Evolutionary conservation across 2,797 vertebrate species (phyloP).

Genomic region (Zalophus californianus): DNA sequence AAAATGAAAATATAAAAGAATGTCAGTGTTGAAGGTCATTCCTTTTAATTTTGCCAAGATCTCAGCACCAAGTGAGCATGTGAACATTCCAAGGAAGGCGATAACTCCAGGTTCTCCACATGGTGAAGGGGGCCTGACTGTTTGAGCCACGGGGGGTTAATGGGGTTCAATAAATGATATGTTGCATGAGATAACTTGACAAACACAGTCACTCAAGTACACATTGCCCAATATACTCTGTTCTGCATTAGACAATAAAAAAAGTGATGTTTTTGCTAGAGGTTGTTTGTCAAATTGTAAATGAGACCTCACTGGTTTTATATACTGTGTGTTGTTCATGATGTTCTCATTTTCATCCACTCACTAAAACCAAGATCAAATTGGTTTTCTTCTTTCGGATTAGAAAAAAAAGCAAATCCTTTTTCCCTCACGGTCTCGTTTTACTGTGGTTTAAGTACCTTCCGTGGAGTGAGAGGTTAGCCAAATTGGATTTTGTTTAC

Average conservation of each 20-base stretch:
- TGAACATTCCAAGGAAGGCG: slow-evolving; percentile 56
- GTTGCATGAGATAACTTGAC: background rate
- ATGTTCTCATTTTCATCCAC: background rate
- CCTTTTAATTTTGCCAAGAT: slow-evolving; percentile 78
- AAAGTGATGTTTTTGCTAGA: background rate
- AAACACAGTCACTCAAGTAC: background rate
- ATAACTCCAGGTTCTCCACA: slow-evolving; percentile 44
- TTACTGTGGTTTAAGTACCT: background rate
- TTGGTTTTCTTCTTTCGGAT: background rate
- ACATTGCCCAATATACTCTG: background rate
- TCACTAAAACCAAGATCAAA: slow-evolving; percentile 13
- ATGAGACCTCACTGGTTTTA: background rate
- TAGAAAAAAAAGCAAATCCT: background rate
- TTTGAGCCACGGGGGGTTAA: background rate
- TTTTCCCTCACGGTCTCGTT: background rate
- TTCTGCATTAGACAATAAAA: background rate
- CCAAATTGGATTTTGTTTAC: slow-evolving; percentile 40
- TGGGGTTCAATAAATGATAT: background rate
- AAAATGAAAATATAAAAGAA: slow-evolving; percentile 81
- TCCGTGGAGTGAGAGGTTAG: background rate
- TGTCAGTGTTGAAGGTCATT: slow-evolving; percentile 80
- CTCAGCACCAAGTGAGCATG: slow-evolving; percentile 59
- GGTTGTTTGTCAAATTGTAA: background rate
- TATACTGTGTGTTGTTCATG: background rate
- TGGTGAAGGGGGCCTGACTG: background rate